Percentiles rank a stretch among this genome's conserved stretches.
Conservation (phyloP, 1,140 invertebrate species). For the Daktulosphaira vitifoliae region DNA sequence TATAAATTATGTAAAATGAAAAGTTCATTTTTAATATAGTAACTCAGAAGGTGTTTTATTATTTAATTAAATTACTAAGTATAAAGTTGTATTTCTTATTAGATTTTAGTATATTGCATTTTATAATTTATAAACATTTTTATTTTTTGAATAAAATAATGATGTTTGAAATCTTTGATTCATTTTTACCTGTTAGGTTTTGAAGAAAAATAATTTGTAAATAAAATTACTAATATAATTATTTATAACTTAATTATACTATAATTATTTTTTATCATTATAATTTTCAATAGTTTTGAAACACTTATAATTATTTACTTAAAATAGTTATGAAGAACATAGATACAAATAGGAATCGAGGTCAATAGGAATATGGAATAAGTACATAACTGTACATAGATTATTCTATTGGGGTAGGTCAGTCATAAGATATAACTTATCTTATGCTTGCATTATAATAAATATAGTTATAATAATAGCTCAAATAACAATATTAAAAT, state of each 20-base stretch:
- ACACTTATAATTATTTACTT: slow-evolving; percentile 5
- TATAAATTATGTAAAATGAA: too few species aligned
- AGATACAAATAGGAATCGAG: slow-evolving; percentile 30
- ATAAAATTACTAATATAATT: not conserved
- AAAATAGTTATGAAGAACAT: not conserved
- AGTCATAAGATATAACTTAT: slow-evolving; percentile 4
- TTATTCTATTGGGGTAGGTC: not conserved
- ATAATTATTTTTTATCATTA: slow-evolving; percentile 17
- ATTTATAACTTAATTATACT: not conserved
- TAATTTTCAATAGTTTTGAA: not conserved
- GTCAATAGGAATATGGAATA: slow-evolving; percentile 26
- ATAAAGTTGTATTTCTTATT: too few species aligned
- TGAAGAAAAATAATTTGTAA: not conserved
- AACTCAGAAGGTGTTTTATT: too few species aligned
- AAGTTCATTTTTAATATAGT: too few species aligned
- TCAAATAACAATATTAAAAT: too few species aligned
- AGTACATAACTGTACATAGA: not conserved
- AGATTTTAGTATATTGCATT: too few species aligned
- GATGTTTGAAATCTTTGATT: too few species aligned
- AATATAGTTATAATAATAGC: too few species aligned
- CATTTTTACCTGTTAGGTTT: not conserved
- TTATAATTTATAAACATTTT: too few species aligned
- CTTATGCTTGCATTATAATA: slow-evolving; percentile 3
- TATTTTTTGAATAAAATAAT: too few species aligned
- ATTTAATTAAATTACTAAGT: too few species aligned